Evolutionary conservation across 2,113 vertebrate species (phyloP), one percentile per base, ranked within the genome.

Genomic region (Nyctereutes procyonoides): DNA sequence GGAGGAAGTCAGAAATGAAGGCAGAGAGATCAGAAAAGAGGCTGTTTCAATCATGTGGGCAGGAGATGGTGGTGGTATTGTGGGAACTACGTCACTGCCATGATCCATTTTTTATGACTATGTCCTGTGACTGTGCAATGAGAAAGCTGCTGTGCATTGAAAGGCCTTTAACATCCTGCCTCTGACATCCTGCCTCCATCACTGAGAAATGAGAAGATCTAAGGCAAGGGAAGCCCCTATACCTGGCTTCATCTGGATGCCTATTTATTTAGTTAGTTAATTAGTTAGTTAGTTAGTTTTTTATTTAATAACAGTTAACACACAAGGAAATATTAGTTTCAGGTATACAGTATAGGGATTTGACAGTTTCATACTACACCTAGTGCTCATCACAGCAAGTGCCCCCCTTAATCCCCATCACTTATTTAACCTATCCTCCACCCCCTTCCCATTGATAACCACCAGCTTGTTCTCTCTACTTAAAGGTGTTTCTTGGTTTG

Each of bases 211-310:
- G 16, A 56, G 8, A 88, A 93, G 89, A 16, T 6, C 48, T 71
- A 81, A 74, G 89, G 88, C 63, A 96, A 96, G 53, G 93, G 9
- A 92, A 95, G 95, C 67, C 9, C 86, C 69, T 95, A 8, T 71
- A 97, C 96, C 97, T 97, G 77, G 60, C 87, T 98, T 98, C 93
- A 96, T 98, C 96, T 94, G 94, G 93, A 97, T 98, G 94, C 74
- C 2, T 73, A 28, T 48, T 48, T 73, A 24, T 73, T 73, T 73
- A 43, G 43, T 48, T 71, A 24, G n/a, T n/a, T n/a, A n/a, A n/a
- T n/a, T n/a, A n/a, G n/a, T n/a, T n/a, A n/a, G n/a, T 35, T 35
- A 56, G 19, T 6, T 30, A 30, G 30, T 2, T 17, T 76, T 76
- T 76, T 76, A 51, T 76, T 51, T 76, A 51, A 77, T 51, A 30